Evolutionary conservation across 1,140 invertebrate species (phyloP), one percentile per base, ranked within the genome.

Genomic region (Drosophila takahashii): DNA sequence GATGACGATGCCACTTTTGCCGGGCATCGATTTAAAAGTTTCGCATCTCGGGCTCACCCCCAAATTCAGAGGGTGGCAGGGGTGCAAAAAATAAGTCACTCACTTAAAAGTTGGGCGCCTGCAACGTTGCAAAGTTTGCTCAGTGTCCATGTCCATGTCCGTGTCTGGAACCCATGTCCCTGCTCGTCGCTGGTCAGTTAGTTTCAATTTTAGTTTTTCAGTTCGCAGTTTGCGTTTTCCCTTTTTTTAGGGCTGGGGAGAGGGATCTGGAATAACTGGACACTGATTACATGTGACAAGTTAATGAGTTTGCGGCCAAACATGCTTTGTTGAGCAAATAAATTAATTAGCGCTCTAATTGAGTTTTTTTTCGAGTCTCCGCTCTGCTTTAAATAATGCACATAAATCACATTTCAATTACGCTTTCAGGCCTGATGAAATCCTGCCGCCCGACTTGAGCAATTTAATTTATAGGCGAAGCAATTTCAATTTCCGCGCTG

Each of bases 221-320:
- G 81, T 66, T 85, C 71, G 59, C 52, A 77, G 71, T 59, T 58
- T 45, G 37, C n/a, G 9, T 18, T 44, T 13, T 47, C 13, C 32
- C n/a, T 36, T 37, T 64, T 74, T 64, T 51, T 4, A 42, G 57
- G 44, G 15, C 7, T 7, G 54, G 7, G 52, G 53, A 47, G 22
- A 27, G 8, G 32, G 15, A 37, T 41, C 44, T 66, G 37, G 44
- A 56, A 76, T 65, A 72, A 73, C 76, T 59, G 66, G 51, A 70
- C 84, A 76, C 80, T 89, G 84, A 89, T 89, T 89, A 89, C 73
- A 89, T 90, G 84, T 89, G 84, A 89, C 84, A 89, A 90, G 65
- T 89, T 89, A 89, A 89, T 89, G 84, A 89, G 84, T 89, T 89
- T 89, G 84, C 65, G 85, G 84, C 79, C 84, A 89, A 83, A 89